These are phyloP conservation scores for Drosophila emarginata DNA, from an alignment of 2,888 invertebrate species.

Conservation along the genomic window DNA sequence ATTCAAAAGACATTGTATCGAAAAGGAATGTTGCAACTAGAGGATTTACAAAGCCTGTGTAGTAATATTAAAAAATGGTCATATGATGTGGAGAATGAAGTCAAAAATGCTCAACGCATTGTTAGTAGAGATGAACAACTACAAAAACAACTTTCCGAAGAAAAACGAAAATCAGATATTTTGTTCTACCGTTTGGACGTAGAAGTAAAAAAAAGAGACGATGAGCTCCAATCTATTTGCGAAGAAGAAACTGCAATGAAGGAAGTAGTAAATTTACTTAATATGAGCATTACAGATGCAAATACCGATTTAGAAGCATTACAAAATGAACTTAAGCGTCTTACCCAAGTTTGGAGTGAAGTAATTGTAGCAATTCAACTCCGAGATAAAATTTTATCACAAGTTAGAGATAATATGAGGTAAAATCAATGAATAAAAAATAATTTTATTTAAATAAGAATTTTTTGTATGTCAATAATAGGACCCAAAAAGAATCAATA, in stretches of 20 bases:
- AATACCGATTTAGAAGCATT: conserved; percentile 89
- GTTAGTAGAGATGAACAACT: conserved; percentile 80
- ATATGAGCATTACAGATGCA: conserved; percentile 86
- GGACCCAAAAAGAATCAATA: conserved; percentile 85
- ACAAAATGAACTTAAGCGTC: conserved; percentile 87
- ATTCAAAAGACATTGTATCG: conserved; percentile 73
- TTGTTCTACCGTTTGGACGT: conserved; percentile 87
- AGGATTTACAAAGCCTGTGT: conserved; percentile 77
- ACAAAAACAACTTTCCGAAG: conserved; percentile 81
- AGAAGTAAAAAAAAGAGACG: conserved; percentile 88
- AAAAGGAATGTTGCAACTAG: conserved; percentile 75
- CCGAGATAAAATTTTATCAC: conserved; percentile 86
- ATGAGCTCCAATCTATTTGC: conserved; percentile 85
- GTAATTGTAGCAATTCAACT: conserved; percentile 88
- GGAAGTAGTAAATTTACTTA: conserved; percentile 85
- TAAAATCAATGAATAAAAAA: conserved; percentile 70
- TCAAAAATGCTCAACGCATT: conserved; percentile 80
- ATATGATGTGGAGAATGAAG: conserved; percentile 79
- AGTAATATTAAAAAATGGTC: conserved; percentile 81
- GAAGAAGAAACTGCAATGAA: conserved; percentile 87
- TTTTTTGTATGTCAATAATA: conserved; percentile 64
- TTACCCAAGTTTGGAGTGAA: conserved; percentile 89
- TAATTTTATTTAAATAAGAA: neutral
- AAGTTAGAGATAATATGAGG: conserved; percentile 85
- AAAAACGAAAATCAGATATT: conserved; percentile 84